A percentile compares a stretch with the other conserved stretches of the same genome.
Conservation (phyloP, 2,888 invertebrate species). For the Eupithecia subfuscata region DNA sequence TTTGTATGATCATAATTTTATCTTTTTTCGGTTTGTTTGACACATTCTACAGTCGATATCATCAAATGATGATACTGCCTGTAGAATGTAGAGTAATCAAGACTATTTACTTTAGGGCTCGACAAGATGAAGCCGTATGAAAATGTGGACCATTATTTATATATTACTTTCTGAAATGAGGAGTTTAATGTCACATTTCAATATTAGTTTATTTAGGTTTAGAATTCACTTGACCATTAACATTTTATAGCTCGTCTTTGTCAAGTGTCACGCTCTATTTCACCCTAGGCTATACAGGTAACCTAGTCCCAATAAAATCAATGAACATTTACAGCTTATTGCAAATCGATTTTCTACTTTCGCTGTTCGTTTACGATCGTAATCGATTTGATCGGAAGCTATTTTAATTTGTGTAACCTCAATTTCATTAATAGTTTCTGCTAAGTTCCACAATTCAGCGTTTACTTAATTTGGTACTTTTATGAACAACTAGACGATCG, state of each 20-base stretch:
- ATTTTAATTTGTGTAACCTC: conserved; percentile 35
- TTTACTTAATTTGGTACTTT: not conserved
- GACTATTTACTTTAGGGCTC: not conserved
- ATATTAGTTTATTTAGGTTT: not conserved
- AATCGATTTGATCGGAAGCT: conserved; percentile 39
- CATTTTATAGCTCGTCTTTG: conserved; percentile 3
- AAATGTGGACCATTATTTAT: not conserved
- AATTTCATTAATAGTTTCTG: conserved; percentile 21
- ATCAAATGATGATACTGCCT: too few relatives aligned
- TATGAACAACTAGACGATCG: too few relatives aligned
- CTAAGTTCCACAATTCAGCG: not conserved
- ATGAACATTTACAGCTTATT: conserved; percentile 59
- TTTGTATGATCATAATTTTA: not conserved
- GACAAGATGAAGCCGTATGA: not conserved
- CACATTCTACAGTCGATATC: not conserved
- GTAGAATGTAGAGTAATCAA: not conserved
- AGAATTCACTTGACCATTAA: not conserved
- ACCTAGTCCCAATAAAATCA: conserved; percentile 58
- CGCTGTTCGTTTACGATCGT: conserved; percentile 47
- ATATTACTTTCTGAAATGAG: not conserved
- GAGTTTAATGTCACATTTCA: not conserved
- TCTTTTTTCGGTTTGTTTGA: not conserved
- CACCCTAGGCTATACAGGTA: conserved; percentile 35
- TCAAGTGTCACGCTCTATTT: conserved; percentile 45
- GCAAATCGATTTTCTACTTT: conserved; percentile 60